Conservation (phyloP, 2,888 invertebrate genomes). For the Campaea margaritaria region DNA sequence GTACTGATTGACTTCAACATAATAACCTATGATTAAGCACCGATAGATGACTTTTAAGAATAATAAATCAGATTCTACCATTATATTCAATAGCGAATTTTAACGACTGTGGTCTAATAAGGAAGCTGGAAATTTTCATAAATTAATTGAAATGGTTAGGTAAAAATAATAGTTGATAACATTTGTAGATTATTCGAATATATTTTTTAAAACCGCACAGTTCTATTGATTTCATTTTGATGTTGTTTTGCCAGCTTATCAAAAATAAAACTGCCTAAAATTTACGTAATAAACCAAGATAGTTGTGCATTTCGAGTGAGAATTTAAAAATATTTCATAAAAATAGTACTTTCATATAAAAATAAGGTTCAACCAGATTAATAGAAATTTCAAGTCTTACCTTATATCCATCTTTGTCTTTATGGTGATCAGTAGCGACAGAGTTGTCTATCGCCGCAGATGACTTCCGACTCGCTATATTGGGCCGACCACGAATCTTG, state of each 20-base stretch:
- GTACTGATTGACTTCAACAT: not conserved
- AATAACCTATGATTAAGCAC: not conserved
- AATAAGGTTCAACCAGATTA: not conserved
- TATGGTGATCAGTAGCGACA: slow-evolving; percentile 84
- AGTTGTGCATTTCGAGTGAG: no score
- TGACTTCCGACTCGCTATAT: slow-evolving; percentile 84
- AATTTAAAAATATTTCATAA: no score
- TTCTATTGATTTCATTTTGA: no score
- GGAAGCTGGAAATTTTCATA: slow-evolving; percentile 5
- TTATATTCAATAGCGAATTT: no score
- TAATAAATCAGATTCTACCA: no score
- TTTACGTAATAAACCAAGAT: no score
- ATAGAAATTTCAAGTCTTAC: slow-evolving; percentile 52
- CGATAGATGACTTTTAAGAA: no score
- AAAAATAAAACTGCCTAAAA: no score
- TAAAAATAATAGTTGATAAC: no score
- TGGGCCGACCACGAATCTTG: slow-evolving; percentile 85
- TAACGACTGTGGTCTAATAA: not conserved
- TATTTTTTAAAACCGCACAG: no score
- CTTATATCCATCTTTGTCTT: slow-evolving; percentile 90
- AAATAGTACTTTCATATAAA: not conserved
- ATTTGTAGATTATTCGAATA: no score
- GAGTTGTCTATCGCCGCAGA: slow-evolving; percentile 84
- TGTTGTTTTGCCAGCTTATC: no score
- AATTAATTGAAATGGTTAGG: not conserved